A percentile compares a stretch with the other conserved stretches of the same genome.
Conservation (phyloP, 2,113 vertebrate species). For the Spermophilus dauricus region DNA sequence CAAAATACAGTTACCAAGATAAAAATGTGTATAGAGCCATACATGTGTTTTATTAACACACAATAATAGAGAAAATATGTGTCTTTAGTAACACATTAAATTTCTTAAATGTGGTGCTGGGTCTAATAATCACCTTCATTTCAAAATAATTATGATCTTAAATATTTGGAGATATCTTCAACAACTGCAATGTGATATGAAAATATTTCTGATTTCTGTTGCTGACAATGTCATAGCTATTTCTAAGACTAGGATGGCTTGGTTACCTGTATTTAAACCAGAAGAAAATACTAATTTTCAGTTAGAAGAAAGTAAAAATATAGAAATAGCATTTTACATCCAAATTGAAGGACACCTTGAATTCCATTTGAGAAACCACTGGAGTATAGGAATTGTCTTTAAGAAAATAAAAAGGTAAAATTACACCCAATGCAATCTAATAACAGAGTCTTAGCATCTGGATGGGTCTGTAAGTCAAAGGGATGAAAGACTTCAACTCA, state of each 20-base stretch:
- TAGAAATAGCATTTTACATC: background rate
- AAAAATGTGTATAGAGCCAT: background rate
- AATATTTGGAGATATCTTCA: slow-evolving; percentile 20
- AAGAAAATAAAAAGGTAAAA: background rate
- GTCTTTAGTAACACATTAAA: background rate
- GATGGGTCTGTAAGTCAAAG: background rate
- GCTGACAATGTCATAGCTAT: background rate
- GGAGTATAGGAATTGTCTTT: background rate
- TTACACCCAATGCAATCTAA: background rate
- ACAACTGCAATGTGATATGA: background rate
- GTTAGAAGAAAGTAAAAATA: background rate
- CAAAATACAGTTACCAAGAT: background rate
- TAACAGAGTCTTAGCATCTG: background rate
- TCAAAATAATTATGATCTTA: slow-evolving; percentile 48
- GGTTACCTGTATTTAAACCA: background rate
- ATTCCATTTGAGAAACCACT: background rate
- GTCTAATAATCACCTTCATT: background rate
- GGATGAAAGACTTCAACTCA: slow-evolving; percentile 19
- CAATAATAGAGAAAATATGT: background rate
- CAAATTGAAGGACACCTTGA: background rate
- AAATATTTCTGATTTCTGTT: background rate
- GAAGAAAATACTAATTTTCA: background rate
- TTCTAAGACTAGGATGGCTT: background rate
- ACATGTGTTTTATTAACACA: background rate
- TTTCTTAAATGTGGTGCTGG: background rate